Conservation (phyloP, 1,140 invertebrate species). For the Ceratina calcarata region DNA sequence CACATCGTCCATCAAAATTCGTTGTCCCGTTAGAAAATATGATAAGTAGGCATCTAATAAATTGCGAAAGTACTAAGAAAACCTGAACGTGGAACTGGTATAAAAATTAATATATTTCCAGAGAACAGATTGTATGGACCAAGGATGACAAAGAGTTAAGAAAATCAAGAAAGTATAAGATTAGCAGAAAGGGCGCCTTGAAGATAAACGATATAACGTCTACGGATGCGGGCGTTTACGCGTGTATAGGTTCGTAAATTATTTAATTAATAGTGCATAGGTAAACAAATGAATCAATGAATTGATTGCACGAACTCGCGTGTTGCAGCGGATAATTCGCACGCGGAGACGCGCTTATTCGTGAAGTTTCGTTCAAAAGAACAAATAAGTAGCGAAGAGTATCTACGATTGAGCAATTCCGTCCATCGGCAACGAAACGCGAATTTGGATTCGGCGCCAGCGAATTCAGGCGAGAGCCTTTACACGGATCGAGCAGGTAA, state of each 20-base stretch:
- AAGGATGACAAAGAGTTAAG: constrained; percentile 88
- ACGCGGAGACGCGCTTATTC: constrained; percentile 86
- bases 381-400: constrained; percentile 89
- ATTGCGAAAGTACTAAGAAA: neutral
- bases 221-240: constrained; percentile 90
- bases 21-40: constrained; percentile 93
- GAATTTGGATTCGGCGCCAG: constrained; percentile 72
- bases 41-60: constrained; percentile 80
- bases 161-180: constrained; percentile 89
- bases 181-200: constrained; percentile 92
- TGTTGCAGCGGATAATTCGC: constrained; percentile 84
- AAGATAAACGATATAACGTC: constrained; percentile 89
- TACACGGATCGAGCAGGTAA: constrained; percentile 76
- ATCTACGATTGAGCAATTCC: constrained; percentile 79
- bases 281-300: constrained; percentile 53
- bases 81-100: neutral
- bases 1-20: constrained; percentile 90
- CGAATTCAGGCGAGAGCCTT: constrained; percentile 75
- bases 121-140: constrained; percentile 88
- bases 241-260: constrained; percentile 83
- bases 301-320: neutral
- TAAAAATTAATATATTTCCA: constrained; percentile 54
- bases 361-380: constrained; percentile 88
- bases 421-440: constrained; percentile 75
- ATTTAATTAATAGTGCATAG: too few species aligned